Evolutionary conservation across 2,113 vertebrate genomes (phyloP).

Genomic region (human): DNA sequence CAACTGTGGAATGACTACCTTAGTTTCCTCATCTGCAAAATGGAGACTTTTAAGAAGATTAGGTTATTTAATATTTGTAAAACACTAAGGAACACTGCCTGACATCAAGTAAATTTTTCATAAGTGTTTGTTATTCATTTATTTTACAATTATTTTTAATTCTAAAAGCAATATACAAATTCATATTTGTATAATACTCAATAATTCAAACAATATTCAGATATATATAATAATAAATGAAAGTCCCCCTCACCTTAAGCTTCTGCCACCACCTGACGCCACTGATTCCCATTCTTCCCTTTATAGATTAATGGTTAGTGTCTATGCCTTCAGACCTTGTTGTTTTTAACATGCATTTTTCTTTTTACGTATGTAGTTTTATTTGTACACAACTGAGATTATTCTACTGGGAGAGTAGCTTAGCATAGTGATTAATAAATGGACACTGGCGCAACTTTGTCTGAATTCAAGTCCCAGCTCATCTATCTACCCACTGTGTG

Average conservation of each 20-base stretch:
- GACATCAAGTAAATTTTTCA: background rate
- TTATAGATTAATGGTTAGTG: background rate
- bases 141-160: background rate
- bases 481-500: background rate
- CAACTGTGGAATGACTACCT: background rate
- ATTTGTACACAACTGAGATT: background rate
- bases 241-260: background rate
- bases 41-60: background rate
- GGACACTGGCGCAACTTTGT: background rate
- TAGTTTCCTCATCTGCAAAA: background rate
- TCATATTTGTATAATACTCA: background rate
- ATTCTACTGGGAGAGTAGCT: background rate
- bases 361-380: background rate
- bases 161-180: background rate
- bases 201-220: background rate
- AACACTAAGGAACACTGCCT: background rate
- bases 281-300: background rate
- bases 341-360: background rate
- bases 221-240: background rate
- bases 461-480: background rate
- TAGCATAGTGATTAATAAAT: background rate
- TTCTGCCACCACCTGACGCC: background rate
- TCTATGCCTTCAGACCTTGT: background rate
- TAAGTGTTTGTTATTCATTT: background rate
- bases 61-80: background rate